These are phyloP conservation scores for Phoxinus dragarum DNA, from an alignment of 2,797 vertebrate genomes.

Conservation along the genomic window DNA sequence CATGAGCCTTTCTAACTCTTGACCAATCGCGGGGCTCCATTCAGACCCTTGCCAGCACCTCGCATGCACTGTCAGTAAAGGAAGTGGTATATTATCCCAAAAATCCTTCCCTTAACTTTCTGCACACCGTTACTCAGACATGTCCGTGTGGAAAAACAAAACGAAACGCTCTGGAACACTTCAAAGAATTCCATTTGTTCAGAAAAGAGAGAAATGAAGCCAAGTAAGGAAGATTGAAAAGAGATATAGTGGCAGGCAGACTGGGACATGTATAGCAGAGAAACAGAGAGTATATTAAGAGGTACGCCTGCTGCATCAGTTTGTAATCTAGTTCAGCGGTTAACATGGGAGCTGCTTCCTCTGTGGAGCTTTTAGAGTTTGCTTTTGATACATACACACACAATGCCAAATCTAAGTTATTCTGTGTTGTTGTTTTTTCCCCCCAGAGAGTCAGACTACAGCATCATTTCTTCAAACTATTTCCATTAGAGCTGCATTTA, in stretches of 20 bases:
- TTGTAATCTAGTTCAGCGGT: slow-evolving; percentile 81
- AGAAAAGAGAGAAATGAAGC: slow-evolving; percentile 45
- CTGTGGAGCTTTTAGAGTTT: slow-evolving; percentile 74
- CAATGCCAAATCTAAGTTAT: slow-evolving; percentile 69
- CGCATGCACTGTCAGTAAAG: slow-evolving; percentile 40
- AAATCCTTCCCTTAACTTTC: slow-evolving; percentile 37
- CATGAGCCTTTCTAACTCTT: slow-evolving; percentile 64
- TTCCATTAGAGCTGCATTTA: slow-evolving; percentile 65
- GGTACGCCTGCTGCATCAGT: slow-evolving; percentile 79
- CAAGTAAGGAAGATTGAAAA: slow-evolving; percentile 34
- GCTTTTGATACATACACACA: slow-evolving; percentile 74
- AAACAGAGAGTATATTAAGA: slow-evolving; percentile 75
- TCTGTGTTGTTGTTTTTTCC: slow-evolving; percentile 76
- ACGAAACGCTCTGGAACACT: slow-evolving; percentile 15
- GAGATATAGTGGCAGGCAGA: slow-evolving; percentile 25
- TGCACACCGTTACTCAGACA: slow-evolving; percentile 17
- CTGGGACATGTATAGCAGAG: slow-evolving; percentile 30
- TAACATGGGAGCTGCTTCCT: slow-evolving; percentile 78
- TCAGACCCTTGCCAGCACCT: slow-evolving; percentile 37
- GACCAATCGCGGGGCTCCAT: slow-evolving; percentile 59
- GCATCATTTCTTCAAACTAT: slow-evolving; percentile 77
- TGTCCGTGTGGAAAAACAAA: slow-evolving; percentile 31
- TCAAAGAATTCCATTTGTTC: slow-evolving; percentile 34
- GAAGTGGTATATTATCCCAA: slow-evolving; percentile 47
- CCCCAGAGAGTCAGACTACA: slow-evolving; percentile 74